Conservation (phyloP, 1,140 invertebrate genomes). For the Panagrolaimus sp. region DNA sequence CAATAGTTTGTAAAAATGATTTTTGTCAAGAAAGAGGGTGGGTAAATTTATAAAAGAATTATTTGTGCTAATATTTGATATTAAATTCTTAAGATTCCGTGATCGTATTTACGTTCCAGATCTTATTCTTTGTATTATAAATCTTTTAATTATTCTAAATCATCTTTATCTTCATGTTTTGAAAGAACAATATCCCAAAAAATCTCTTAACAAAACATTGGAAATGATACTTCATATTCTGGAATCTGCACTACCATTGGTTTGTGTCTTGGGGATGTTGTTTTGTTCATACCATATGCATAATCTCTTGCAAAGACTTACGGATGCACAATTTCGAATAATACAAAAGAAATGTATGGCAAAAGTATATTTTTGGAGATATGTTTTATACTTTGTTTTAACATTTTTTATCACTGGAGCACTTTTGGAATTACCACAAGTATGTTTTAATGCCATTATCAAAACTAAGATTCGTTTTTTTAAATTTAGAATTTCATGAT, state of each 20-base stretch:
- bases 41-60: too few relatives aligned
- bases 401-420: conserved; percentile 6
- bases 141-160: not conserved
- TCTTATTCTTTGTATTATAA: not conserved
- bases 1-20: not conserved
- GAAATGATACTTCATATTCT: not conserved
- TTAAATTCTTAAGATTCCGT: conserved; percentile 1
- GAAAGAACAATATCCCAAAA: not conserved
- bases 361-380: not conserved
- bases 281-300: not conserved
- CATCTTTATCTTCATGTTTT: not conserved
- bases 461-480: not conserved
- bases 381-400: not conserved
- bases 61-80: too few relatives aligned
- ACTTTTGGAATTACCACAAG: not conserved
- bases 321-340: not conserved
- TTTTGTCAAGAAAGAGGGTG: not conserved
- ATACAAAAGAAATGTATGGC: not conserved
- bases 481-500: conserved; percentile 6
- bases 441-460: not conserved
- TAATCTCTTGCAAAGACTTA: not conserved
- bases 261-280: not conserved
- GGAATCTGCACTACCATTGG: not conserved
- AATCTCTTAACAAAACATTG: not conserved
- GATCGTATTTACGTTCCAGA: not conserved